A percentile compares a stretch with the other conserved stretches of the same genome.
These are phyloP conservation scores for Pipa parva DNA, from an alignment of 2,113 vertebrate species.

Conservation along the genomic window DNA sequence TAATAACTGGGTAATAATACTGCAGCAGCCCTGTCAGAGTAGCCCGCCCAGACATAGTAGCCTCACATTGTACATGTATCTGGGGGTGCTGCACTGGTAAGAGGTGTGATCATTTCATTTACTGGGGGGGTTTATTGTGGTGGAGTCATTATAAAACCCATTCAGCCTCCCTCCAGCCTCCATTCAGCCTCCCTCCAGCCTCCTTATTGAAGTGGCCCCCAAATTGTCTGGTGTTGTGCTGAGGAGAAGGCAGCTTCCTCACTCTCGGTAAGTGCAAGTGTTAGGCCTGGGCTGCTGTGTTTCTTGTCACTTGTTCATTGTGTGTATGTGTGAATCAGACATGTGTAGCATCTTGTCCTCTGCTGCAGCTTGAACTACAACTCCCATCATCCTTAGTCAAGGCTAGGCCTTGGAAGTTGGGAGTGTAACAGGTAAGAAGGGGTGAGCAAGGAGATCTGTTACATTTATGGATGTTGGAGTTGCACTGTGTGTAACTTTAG, in stretches of 20 bases:
- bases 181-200: conserved; percentile 39
- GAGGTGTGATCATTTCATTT: neutral
- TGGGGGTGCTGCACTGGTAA: neutral
- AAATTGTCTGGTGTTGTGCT: conserved; percentile 39
- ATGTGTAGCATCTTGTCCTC: conserved; percentile 5
- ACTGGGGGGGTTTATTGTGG: conserved; percentile 16
- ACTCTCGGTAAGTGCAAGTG: conserved; percentile 56
- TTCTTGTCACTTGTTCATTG: neutral
- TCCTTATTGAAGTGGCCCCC: neutral
- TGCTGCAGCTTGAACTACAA: no score
- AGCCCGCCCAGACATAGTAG: neutral
- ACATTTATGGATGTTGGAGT: no score
- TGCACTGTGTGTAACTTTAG: no score
- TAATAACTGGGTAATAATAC: no score
- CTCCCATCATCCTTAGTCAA: no score
- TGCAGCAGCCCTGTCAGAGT: neutral
- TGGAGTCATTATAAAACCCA: neutral
- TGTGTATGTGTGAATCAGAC: conserved; percentile 20
- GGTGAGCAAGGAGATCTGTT: no score
- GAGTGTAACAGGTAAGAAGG: no score
- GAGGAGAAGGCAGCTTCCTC: conserved; percentile 53
- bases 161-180: conserved; percentile 23
- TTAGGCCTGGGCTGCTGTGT: conserved; percentile 21
- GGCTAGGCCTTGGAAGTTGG: no score
- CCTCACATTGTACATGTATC: neutral